Base-by-base conservation (phyloP, 2,797 vertebrate species). In the Todus mexicanus region DNA sequence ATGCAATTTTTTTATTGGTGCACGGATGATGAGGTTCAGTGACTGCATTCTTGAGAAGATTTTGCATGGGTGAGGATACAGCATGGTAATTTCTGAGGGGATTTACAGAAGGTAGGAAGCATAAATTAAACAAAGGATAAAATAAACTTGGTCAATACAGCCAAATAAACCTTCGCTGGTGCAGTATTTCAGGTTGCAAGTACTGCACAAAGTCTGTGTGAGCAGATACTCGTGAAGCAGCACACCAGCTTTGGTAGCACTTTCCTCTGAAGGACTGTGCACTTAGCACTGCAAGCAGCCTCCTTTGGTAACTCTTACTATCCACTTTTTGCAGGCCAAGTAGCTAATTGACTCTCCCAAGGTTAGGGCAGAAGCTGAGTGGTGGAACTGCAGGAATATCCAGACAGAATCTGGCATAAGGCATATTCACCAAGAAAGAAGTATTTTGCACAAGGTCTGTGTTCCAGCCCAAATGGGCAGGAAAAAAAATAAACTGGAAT, bases 21-120 rank as follows among this genome's bases (percentile, higher is more conserved):
- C 84, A 63, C 45, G 59, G 61, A 90, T 90, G 78, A 69, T 74
- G 78, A 83, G 64, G 78, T 80, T 91, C 90, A 85, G 63, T 78
- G 84, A 65, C 80, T 68, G 38, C 40, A 56, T 91, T 84, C 72
- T 71, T 33, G 15, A 21, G 31, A 40, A 92, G 66, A 73, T 70
- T 90, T 35, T 90, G 40, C 61, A 81, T 90, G 27, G 48, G 20
- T 48, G 27, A 78, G 31, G 81, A 59, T n/a, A 72, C 14, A 69
- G 33, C 18, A 6, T 3, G 5, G 37, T 60, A 59, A 43, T 83
- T 93, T 92, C 84, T 91, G 81, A 77, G 33, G 69, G 38, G 50
- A 89, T 84, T 61, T 93, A 27, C 57, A 59, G 59, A 83, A 87
- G 38, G n/a, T 15, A 90, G 65, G 68, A 92, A 72, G 63, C 33